Conservation (phyloP, 2,888 invertebrate genomes). For the Standfussiana lucernea region DNA sequence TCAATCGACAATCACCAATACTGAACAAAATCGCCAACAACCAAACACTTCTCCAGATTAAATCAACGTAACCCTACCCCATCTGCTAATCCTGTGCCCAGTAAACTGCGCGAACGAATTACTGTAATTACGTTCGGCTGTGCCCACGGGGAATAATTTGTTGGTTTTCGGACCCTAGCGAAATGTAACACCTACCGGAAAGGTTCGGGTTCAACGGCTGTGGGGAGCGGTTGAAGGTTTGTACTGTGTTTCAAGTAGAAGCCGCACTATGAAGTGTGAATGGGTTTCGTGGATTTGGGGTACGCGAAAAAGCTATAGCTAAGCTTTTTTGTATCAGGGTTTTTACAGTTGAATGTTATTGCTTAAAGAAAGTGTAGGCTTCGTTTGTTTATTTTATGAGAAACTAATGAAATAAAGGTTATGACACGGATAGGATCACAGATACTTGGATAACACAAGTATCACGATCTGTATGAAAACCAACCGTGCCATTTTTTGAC, state of each 20-base stretch:
- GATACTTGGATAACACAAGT: no score
- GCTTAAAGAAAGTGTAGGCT: no score
- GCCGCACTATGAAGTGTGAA: conserved; percentile 36
- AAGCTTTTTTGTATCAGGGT: neutral
- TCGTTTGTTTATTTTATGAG: neutral
- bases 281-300: conserved; percentile 1
- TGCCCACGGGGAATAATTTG: conserved; percentile 76
- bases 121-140: conserved; percentile 83
- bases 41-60: conserved; percentile 59
- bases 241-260: conserved; percentile 8
- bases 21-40: conserved; percentile 38
- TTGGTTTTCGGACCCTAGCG: conserved; percentile 70
- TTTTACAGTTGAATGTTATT: neutral
- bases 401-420: neutral
- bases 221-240: conserved; percentile 51
- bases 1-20: conserved; percentile 21
- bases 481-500: no score
- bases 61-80: conserved; percentile 68
- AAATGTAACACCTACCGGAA: conserved; percentile 67
- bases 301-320: neutral
- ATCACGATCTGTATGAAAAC: no score
- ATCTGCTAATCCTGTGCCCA: conserved; percentile 68
- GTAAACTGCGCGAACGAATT: conserved; percentile 84
- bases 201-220: conserved; percentile 43
- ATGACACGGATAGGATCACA: neutral